phyloP scores from a whole-genome alignment of 2,888 invertebrate species.

The Drosophila stalkeri region DNA sequence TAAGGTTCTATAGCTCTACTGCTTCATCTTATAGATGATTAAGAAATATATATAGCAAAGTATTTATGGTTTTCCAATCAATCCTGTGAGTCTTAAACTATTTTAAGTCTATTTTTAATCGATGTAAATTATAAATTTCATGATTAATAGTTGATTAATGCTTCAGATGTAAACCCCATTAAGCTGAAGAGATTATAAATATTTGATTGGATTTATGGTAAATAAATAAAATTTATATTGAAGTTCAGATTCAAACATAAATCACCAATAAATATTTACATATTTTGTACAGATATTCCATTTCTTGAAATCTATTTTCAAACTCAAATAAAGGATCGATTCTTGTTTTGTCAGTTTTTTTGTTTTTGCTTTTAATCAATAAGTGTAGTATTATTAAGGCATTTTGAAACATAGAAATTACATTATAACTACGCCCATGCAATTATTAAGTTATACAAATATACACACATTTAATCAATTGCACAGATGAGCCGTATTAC shows the following conservation, averaged over 20 bases:
- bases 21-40: neutral
- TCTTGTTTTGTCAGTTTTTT: slow-evolving; percentile 22
- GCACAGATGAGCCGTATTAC: slow-evolving; percentile 65
- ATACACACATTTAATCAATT: slow-evolving; percentile 63
- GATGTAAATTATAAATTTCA: neutral
- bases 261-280: neutral
- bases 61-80: neutral
- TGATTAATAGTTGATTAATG: neutral
- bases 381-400: slow-evolving; percentile 55
- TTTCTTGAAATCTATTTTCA: slow-evolving; percentile 4
- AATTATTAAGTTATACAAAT: slow-evolving; percentile 61
- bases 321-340: neutral
- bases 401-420: slow-evolving; percentile 57
- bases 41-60: neutral
- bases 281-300: slow-evolving; percentile 1
- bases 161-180: neutral
- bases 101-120: neutral
- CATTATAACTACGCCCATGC: slow-evolving; percentile 61
- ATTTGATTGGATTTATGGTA: neutral
- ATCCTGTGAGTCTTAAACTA: neutral
- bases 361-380: slow-evolving; percentile 54
- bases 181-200: neutral
- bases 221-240: neutral
- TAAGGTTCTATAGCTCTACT: neutral
- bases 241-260: neutral